Conservation (phyloP, 2,797 vertebrate species). For the Brachyrhaphis roseni region DNA sequence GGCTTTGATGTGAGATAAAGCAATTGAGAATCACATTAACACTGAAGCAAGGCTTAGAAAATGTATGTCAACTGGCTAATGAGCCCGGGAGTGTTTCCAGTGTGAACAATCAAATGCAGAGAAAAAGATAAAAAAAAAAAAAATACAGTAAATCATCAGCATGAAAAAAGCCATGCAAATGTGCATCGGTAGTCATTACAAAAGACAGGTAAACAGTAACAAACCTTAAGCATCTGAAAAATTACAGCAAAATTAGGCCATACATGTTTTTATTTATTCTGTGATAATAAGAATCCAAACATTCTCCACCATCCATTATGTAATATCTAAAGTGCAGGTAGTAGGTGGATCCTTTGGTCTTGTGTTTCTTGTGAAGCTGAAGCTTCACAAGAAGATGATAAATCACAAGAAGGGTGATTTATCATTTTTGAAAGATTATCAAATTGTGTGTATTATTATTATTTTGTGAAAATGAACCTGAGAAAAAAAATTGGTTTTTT, state of each 20-base stretch:
- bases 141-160: conserved; percentile 74
- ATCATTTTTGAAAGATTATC: not conserved
- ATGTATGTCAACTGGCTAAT: conserved; percentile 77
- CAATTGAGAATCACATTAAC: conserved; percentile 71
- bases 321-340: not conserved
- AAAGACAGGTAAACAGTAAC: conserved; percentile 56
- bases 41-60: conserved; percentile 61
- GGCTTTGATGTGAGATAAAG: conserved; percentile 76
- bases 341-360: not conserved
- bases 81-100: conserved; percentile 74
- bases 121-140: conserved; percentile 20
- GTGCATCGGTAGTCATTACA: conserved; percentile 37
- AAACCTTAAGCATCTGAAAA: conserved; percentile 30
- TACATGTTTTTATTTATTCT: not conserved
- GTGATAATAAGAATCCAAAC: not conserved
- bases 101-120: conserved; percentile 70
- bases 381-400: too few relatives aligned
- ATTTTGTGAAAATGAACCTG: not conserved
- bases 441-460: not conserved
- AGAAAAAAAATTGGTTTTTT: not conserved
- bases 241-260: conserved; percentile 43
- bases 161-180: conserved; percentile 66
- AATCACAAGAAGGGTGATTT: too few relatives aligned
- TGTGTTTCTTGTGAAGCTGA: not conserved
- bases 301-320: not conserved